Base-by-base conservation (phyloP, 2,113 vertebrate genomes). In the Elanus axillaris region DNA sequence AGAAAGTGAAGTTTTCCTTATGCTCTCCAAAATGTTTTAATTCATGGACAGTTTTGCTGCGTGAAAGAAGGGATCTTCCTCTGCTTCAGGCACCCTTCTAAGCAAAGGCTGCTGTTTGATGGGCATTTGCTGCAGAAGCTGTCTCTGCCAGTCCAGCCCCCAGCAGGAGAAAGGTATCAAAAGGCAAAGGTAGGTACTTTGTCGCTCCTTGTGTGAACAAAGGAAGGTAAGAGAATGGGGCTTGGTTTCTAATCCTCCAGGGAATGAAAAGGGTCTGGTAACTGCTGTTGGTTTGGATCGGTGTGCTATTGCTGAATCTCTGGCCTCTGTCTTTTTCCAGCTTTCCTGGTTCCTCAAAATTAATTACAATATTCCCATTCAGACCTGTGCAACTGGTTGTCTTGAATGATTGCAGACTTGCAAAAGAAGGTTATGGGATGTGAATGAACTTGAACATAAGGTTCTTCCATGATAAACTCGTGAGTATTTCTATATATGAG, bases 121-220 rank as follows among this genome's bases (percentile, higher is more conserved):
- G 98, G 98, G 98, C 98, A 42, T 99, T 99, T 77, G 96, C 97
- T 76, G 96, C 97, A 96, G 98, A 98, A 93, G 98, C 98, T 25
- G 23, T 43, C 98, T 97, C 97, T 55, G 93, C 98, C 71, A 98
- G 98, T 40, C 78, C 97, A 94, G 68, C 97, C 98, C 27, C 97
- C 98, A 11, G 91, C 98, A 60, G 98, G 98, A 64, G 98, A 99
- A 96, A 97, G 97, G 20, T 97, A 98, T 66, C 97, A 98, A 74
- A 99, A 98, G 93, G 98, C 98, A 27, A 99, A 99, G 97, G 98
- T 98, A 90, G 95, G 81, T 78, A 59, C 29, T 86, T 42, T 36
- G 56, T 74, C 77, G 60, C 19, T 75, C 7, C 1, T 47, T 36
- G 20, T 48, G 36, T 19, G 36, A 84, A 77, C 20, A 63, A 82